Base-by-base conservation (phyloP, 2,888 invertebrate species). In the Pyrochroa serraticornis region DNA sequence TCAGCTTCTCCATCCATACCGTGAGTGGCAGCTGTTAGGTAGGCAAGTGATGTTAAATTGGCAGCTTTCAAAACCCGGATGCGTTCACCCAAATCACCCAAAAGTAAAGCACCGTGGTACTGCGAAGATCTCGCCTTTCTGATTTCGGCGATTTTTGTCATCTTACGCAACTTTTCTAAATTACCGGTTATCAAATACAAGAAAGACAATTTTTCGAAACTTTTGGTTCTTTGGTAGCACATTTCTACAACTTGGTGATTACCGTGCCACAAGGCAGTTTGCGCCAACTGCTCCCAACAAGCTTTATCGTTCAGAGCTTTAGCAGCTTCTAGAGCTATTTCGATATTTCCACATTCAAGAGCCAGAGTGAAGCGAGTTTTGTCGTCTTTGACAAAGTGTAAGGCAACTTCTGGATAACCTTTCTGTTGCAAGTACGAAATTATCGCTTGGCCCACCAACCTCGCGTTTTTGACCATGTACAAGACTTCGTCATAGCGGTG, bases 101-200 rank as follows among this genome's bases (percentile, higher is more conserved):
- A 80, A 10, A 94, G 82, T 63, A 99, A 80, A 0, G 97, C 95
- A 1, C 93, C 97, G 78, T 97, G 97, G 83, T 94, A 99, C 76
- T 99, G 98, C 0, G 97, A 94, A 2, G 97, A 96, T 1, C 91
- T 87, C 73, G 99, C 99, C 80, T 97, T 97, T 7, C 99, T 85
- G 45, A 99, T 97, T 82, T 98, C 98, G 0, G 99, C 98, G 61
- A 99, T 99, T 82, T 97, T 97, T 82, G 94, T 97, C 99, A 99
- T 99, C 81, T 98, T 98, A 64, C 91, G 87, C 63, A 99, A 82
- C 78, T 99, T 99, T 59, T 98, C 98, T 73, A 97, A 82, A 79
- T 99, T 99, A 7, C 99, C 99, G 9, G 99, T 99, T 64, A 98
- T 95, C 36, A 99, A 84, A 80, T 99, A 99, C 37, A 99, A 84